Base-by-base conservation (phyloP, 2,888 invertebrate genomes). In the Cylindroiulus punctatus region DNA sequence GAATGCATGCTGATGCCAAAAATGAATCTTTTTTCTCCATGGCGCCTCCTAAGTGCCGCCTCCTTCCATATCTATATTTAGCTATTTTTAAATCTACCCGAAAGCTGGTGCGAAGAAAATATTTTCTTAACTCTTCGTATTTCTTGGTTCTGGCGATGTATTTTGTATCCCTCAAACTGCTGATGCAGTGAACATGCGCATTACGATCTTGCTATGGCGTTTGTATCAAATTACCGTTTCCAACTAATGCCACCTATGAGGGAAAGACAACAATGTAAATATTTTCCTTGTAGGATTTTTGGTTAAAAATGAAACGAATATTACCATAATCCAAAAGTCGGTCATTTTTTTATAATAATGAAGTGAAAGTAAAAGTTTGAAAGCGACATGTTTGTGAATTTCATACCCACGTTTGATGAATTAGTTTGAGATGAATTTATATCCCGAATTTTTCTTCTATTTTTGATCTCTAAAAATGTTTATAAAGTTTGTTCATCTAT, bases 61-160 rank as follows among this genome's bases (percentile, higher is more conserved):
- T 76, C 30, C 76, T 76, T 76, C 76, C 30, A 76, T 76, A 76
- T 76, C 76, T 76, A 76, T 76, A 76, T 76, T 76, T 76, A 76
- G 76, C 30, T 76, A 76, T 76, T 76, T 76, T 76, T 76, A 76
- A 30, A 76, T 76, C 76, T 76, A 12, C 30, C 76, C 76, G 26
- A 76, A 76, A 30, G 30, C 76, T 76, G 76, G 76, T 76, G 76
- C 30, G 76, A 76, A 76, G 76, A 76, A 76, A 76, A 76, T 76
- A 76, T 76, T 76, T 76, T 76, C 76, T 76, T 76, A 76, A 30
- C 76, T 76, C 76, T 76, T 76, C 76, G 76, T 76, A 76, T 76
- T 76, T 30, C 76, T 30, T 0, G 32, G 30, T 30, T 76, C 30
- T 76, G 65, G 65, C 65, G 65, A 65, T 65, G 65, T 5, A 76